A percentile compares a stretch with the other conserved stretches of the same genome.
Evolutionary conservation across 2,797 vertebrate genomes (phyloP).

Genomic region (Phoeniculus purpureus): DNA sequence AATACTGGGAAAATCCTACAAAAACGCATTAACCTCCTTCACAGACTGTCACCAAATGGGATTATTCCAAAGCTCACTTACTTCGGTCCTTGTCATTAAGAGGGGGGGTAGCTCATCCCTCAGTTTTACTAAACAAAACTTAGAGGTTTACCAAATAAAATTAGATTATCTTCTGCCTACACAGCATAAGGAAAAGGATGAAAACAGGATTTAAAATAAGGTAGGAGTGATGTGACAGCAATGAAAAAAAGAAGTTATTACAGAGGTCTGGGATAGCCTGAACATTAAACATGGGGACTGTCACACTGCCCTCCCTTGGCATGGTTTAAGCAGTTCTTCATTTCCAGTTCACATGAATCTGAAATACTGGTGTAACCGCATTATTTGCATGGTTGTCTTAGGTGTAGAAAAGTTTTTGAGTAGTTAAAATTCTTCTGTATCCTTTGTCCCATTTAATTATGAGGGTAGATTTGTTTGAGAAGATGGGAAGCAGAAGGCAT

Average conservation of each 20-base stretch:
- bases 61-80: constrained; percentile 42
- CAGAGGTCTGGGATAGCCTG: not conserved
- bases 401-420: not conserved
- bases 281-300: not conserved
- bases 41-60: constrained; percentile 11
- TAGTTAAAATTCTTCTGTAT: not conserved
- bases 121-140: constrained; percentile 21
- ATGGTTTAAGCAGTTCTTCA: not conserved
- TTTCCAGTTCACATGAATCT: not conserved
- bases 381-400: not conserved
- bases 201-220: constrained; percentile 26
- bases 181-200: not conserved
- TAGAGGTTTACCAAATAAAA: constrained; percentile 48
- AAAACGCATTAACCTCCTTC: not conserved
- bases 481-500: not conserved
- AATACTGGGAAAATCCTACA: not conserved
- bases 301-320: not conserved
- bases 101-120: not conserved
- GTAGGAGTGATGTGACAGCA: constrained; percentile 25
- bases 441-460: not conserved
- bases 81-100: not conserved
- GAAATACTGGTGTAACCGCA: not conserved
- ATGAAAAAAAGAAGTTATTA: not conserved
- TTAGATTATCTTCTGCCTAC: constrained; percentile 20
- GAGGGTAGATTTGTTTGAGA: not conserved